Base-by-base conservation (phyloP, 2,888 invertebrate species). In the Lithophane leautieri region DNA sequence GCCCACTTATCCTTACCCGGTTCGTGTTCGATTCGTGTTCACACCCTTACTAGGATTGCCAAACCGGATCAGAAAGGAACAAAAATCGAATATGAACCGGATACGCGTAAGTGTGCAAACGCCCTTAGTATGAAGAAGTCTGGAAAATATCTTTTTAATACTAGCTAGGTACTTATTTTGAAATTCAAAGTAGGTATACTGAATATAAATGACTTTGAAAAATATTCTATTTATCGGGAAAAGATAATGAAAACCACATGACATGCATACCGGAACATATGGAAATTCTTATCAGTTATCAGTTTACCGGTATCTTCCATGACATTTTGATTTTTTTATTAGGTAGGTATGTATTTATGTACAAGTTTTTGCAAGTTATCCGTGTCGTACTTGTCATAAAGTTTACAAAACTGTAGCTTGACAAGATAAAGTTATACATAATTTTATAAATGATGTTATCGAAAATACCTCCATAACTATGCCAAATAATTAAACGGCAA, bases 241-340 rank as follows among this genome's bases (percentile, higher is more conserved):
- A 25, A 56, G 77, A 79, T 77, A 80, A 56, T 34, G 54, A 12
- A 50, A 80, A 63, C 81, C 77, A 56, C 81, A 77, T 50, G 80
- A 56, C 54, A 47, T 12, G n/a, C 54, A 79, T 14, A 56, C 47
- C 79, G 47, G 40, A 79, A 79, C 54, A 62, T 77, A 80, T 62
- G 44, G 76, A 50, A 50, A 63, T 73, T 50, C 28, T 77, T 77
- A 77, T 77, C 77, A 42, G 25, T 40, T 54, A 70, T 50, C 62
- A 54, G 47, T 62, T 54, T 56, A 28, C 50, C 42, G 14, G 60
- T 70, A 47, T 56, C 7, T 58, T 54, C 42, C 50, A 56, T 77
- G 47, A 73, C 74, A 56, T 73, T 73, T 16, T 2, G 44, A 40
- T 19, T 76, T 79, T 22, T 73, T 22, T 50, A 34, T 7, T n/a